These are phyloP conservation scores for Pollimyrus isidori DNA, from an alignment of 2,113 vertebrate genomes.

Conservation along the genomic window DNA sequence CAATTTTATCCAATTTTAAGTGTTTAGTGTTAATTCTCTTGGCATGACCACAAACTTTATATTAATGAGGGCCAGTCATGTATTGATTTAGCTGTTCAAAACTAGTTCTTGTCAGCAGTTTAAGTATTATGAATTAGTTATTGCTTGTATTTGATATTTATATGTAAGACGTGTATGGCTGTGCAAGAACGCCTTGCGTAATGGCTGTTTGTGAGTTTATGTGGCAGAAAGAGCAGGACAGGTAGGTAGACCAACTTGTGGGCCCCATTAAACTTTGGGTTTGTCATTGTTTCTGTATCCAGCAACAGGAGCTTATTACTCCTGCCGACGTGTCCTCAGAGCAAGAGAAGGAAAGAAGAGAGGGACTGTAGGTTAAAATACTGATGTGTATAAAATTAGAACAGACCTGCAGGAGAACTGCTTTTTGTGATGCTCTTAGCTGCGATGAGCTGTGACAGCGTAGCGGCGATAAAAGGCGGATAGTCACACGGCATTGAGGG, in stretches of 20 bases:
- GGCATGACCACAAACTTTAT: not conserved
- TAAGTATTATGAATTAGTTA: not conserved
- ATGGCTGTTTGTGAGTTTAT: not conserved
- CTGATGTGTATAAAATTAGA: constrained; percentile 5
- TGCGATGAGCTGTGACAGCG: not conserved
- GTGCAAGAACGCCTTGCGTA: not conserved
- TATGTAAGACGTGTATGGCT: not conserved
- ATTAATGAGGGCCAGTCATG: too few relatives aligned
- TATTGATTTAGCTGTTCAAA: not conserved
- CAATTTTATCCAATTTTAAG: too few relatives aligned
- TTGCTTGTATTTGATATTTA: not conserved
- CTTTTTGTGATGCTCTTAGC: not conserved
- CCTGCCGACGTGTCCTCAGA: not conserved
- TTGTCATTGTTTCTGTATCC: not conserved
- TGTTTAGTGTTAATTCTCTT: not conserved
- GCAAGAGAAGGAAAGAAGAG: not conserved
- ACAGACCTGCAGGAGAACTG: not conserved
- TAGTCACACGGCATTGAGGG: not conserved
- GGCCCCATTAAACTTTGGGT: not conserved
- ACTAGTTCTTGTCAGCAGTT: not conserved
- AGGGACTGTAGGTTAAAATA: not conserved
- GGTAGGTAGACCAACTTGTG: not conserved
- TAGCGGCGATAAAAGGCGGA: not conserved
- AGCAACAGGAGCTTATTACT: not conserved
- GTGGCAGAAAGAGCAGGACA: not conserved